phyloP scores from a whole-genome alignment of 1,140 invertebrate genomes.

The Neelides sp. region DNA sequence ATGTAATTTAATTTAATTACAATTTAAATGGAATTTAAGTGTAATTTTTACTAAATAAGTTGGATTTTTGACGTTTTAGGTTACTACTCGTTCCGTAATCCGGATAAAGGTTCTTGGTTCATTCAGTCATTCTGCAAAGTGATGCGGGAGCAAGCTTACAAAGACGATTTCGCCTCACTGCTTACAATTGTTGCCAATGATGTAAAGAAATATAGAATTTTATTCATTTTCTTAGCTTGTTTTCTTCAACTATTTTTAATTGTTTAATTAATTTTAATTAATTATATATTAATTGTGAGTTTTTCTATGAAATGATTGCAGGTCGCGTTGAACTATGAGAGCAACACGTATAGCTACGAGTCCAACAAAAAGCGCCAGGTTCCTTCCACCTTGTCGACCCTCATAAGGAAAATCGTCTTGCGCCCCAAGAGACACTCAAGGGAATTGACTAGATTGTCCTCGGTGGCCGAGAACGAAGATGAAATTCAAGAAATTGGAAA shows the following conservation, averaged over 20 bases:
- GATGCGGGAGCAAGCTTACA: constrained; percentile 39
- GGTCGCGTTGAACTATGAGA: constrained; percentile 49
- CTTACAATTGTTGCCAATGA: constrained; percentile 49
- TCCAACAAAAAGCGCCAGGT: constrained; percentile 54
- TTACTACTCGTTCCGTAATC: constrained; percentile 55
- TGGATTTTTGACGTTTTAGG: constrained; percentile 37
- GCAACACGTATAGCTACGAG: constrained; percentile 37
- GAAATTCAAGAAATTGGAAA: too few relatives aligned
- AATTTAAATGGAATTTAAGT: background rate
- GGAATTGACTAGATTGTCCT: too few relatives aligned
- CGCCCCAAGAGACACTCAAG: constrained; percentile 30
- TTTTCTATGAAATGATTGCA: constrained; percentile 10
- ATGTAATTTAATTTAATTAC: background rate
- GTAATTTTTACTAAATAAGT: background rate
- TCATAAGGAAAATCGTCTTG: constrained; percentile 50
- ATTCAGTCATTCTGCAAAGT: constrained; percentile 50
- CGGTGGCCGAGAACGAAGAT: too few relatives aligned
- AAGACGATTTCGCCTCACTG: constrained; percentile 47
- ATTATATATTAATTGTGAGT: background rate
- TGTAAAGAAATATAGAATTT: constrained; percentile 15
- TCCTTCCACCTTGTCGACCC: constrained; percentile 50
- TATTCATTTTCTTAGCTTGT: background rate
- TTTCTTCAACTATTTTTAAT: background rate
- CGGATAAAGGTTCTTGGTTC: constrained; percentile 53
- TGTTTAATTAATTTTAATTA: background rate